phyloP scores from a whole-genome alignment of 2,888 invertebrate genomes.

The Lasioglossum malachurum region DNA sequence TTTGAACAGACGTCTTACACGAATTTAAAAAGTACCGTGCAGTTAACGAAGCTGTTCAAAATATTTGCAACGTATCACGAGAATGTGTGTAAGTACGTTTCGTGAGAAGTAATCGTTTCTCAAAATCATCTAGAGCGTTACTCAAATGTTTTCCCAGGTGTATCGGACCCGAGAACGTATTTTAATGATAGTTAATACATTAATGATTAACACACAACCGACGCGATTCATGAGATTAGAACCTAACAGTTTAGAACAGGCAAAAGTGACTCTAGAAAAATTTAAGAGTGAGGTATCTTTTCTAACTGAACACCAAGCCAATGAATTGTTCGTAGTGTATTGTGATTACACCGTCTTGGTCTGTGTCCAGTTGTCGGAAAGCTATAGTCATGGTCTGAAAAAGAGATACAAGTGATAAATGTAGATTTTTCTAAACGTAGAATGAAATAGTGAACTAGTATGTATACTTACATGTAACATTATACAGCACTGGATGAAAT shows the following conservation, averaged over 20 bases:
- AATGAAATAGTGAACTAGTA: neutral
- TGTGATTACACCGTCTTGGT: slow-evolving; percentile 97
- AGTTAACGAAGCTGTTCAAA: neutral
- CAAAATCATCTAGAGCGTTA: too few species aligned
- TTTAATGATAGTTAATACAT: neutral
- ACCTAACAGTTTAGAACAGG: neutral
- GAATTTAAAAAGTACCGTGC: too few species aligned
- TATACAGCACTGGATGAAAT: slow-evolving; percentile 98
- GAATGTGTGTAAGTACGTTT: neutral
- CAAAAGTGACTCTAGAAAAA: slow-evolving; percentile 29
- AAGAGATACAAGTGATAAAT: slow-evolving; percentile 38
- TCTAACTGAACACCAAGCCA: slow-evolving; percentile 94
- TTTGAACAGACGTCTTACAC: too few species aligned
- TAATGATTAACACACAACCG: neutral
- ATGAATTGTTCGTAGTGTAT: slow-evolving; percentile 98
- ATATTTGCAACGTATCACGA: neutral
- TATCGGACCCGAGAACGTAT: neutral
- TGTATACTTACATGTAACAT: slow-evolving; percentile 93
- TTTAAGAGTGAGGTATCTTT: slow-evolving; percentile 86
- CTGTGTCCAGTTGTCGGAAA: slow-evolving; percentile 95
- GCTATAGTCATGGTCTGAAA: slow-evolving; percentile 94
- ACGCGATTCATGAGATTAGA: neutral
- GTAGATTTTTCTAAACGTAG: slow-evolving; percentile 19
- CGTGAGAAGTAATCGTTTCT: too few species aligned
- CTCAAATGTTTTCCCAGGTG: too few species aligned